phyloP scores from a whole-genome alignment of 2,113 vertebrate genomes.

The Chitala chitala region DNA sequence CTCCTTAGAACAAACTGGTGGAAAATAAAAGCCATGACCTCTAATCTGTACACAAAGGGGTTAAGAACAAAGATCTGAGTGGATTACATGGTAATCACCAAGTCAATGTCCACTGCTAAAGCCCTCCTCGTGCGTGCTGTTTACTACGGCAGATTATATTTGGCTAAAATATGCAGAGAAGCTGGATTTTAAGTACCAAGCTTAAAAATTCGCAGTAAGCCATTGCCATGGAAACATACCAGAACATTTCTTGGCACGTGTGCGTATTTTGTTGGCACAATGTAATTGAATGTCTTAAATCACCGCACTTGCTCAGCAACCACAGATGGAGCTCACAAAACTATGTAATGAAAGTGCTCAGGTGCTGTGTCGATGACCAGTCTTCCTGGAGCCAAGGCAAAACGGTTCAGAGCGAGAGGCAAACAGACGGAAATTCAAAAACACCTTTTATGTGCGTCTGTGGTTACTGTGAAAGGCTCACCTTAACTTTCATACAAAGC shows the following conservation, averaged over 20 bases:
- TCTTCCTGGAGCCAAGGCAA: background rate
- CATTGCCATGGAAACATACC: background rate
- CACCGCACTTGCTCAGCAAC: background rate
- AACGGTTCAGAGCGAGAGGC: too few species aligned
- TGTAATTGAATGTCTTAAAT: background rate
- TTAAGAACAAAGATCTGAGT: too few species aligned
- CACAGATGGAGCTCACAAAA: background rate
- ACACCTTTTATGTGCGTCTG: too few species aligned
- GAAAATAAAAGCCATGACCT: too few species aligned
- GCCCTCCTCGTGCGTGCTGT: background rate
- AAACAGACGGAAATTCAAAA: too few species aligned
- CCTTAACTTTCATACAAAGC: too few species aligned
- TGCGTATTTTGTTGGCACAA: background rate
- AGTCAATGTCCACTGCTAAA: background rate
- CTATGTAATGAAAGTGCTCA: background rate
- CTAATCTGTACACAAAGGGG: too few species aligned
- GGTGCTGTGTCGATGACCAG: background rate
- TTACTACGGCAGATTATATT: background rate
- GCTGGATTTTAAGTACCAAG: background rate
- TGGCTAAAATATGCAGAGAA: background rate
- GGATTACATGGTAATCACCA: background rate
- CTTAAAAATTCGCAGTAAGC: background rate
- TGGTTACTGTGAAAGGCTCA: too few species aligned
- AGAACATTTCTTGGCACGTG: background rate
- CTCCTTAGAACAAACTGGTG: background rate